phyloP scores from a whole-genome alignment of 53 echinoderm and acorn worm species.

The Crossaster papposus region DNA sequence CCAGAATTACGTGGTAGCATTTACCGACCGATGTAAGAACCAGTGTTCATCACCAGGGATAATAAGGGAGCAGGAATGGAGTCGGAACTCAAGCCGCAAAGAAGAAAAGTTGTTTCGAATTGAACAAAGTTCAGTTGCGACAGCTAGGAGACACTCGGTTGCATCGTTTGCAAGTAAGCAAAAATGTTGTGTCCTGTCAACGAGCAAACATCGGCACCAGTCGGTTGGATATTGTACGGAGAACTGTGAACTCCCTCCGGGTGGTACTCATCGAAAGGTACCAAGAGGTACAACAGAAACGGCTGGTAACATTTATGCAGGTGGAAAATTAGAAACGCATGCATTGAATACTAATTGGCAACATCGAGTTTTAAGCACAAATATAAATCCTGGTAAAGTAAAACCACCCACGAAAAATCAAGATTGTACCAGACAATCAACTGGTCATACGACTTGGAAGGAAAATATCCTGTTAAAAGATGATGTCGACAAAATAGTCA shows the following conservation, averaged over 20 bases:
- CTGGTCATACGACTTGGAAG: neutral
- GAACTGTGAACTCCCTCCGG: neutral
- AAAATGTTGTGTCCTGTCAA: neutral
- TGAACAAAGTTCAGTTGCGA: neutral
- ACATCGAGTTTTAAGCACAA: neutral
- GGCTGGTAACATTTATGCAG: neutral
- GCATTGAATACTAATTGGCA: neutral
- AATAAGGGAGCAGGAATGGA: neutral
- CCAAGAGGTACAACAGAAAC: neutral
- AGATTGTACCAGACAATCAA: neutral
- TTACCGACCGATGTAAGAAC: slow-evolving; percentile 57
- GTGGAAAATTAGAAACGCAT: neutral
- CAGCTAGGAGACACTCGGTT: slow-evolving; percentile 19
- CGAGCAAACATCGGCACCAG: slow-evolving; percentile 2
- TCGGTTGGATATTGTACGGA: neutral
- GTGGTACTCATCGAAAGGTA: neutral
- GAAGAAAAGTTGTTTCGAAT: neutral
- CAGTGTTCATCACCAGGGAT: slow-evolving; percentile 1
- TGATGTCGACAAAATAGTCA: neutral
- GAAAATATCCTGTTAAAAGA: slow-evolving; percentile 6
- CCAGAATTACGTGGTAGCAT: slow-evolving; percentile 57
- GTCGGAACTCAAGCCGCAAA: neutral
- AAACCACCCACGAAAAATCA: neutral
- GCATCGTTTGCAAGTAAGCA: slow-evolving; percentile 3
- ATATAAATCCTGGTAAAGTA: neutral